Evolutionary conservation across 1,140 invertebrate species (phyloP), one percentile per base, ranked within the genome.

Genomic region (Drosophila eugracilis): DNA sequence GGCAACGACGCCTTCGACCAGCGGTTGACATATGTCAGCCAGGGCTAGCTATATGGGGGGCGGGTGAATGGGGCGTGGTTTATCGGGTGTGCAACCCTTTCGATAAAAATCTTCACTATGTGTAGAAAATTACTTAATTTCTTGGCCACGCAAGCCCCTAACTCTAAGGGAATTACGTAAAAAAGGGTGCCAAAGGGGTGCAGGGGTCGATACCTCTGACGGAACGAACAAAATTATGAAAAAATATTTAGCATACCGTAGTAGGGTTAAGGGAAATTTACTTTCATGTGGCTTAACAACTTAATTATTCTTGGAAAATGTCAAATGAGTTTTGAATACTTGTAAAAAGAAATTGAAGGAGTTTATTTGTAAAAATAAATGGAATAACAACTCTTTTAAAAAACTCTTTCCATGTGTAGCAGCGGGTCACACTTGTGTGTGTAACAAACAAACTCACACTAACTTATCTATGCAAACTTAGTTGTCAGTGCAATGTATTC

Each of bases 51-150:
- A 12, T 17, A 32, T 30, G 22, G 36, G 6, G 14, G 58, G 9
- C 4, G 22, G 22, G n/a, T n/a, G n/a, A n/a, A n/a, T n/a, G 48
- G 37, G 34, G 37, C 14, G 37, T 54, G n/a, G 66, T 34, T 7
- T 6, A 32, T 41, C 34, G 72, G 72, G 63, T 52, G 63, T 52
- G 58, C 73, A 86, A 86, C 81, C 80, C 80, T 80, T 85, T 77
- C 53, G 80, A 85, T 86, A 74, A 73, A 63, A 63, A 86, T 85
- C 81, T 52, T 63, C 69, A 75, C 59, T 62, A 32, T 69, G 70
- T 86, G 80, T 76, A 57, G 76, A 86, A 85, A 85, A 85, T 85
- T 85, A 86, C 80, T 85, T 85, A 85, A 85, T 85, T 85, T 80
- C 72, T 62, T 73, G 24, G 45, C 63, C 44, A 42, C 28, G 59